Conservation (phyloP, 2,888 invertebrate genomes). For the Polyommatus icarus region DNA sequence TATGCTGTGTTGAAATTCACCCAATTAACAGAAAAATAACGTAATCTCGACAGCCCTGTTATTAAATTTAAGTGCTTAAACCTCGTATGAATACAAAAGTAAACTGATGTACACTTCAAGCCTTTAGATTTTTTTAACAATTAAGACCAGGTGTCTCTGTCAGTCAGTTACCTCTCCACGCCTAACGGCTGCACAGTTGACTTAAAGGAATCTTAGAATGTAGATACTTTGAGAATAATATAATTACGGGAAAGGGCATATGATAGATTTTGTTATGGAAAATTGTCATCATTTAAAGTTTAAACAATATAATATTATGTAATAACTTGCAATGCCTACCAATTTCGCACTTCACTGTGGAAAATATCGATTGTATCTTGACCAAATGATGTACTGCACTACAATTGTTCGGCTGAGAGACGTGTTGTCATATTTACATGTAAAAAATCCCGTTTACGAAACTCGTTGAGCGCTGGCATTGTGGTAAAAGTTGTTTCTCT, state of each 20-base stretch:
- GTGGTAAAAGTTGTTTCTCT: constrained; percentile 76
- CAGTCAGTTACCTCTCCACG: too few relatives aligned
- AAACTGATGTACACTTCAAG: neutral
- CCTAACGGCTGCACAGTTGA: too few relatives aligned
- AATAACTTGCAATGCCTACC: too few relatives aligned
- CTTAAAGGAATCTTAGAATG: too few relatives aligned
- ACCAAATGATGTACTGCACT: neutral
- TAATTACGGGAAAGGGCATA: too few relatives aligned
- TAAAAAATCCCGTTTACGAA: constrained; percentile 69
- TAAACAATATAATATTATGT: too few relatives aligned
- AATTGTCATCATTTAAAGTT: too few relatives aligned
- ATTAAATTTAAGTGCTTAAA: neutral
- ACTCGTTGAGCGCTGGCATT: constrained; percentile 66
- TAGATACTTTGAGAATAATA: too few relatives aligned
- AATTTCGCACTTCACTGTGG: neutral
- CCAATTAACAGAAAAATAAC: constrained; percentile 24
- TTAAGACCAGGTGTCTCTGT: too few relatives aligned
- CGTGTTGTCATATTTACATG: constrained; percentile 36
- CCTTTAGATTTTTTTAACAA: neutral
- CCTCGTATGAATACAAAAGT: neutral
- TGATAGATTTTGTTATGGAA: too few relatives aligned
- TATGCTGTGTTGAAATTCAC: constrained; percentile 26
- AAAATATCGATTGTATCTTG: too few relatives aligned
- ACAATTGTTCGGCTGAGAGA: neutral
- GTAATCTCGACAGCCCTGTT: constrained; percentile 11